Percentiles rank a stretch among this genome's conserved stretches.
These are phyloP conservation scores for Simalia tracyae DNA, from an alignment of 2,797 vertebrate genomes.

Conservation along the genomic window DNA sequence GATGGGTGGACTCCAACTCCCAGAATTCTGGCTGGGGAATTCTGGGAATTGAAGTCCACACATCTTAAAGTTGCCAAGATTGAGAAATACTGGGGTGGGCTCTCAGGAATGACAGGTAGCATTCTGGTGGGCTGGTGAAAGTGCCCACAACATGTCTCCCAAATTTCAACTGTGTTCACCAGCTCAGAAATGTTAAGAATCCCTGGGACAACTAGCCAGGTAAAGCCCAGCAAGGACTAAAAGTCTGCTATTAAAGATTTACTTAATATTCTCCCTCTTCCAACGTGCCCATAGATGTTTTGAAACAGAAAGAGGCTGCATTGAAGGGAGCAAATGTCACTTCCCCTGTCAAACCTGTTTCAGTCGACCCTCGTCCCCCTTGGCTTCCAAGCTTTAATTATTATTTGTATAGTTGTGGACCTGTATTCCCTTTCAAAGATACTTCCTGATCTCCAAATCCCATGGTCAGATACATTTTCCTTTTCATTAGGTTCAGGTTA, in stretches of 20 bases:
- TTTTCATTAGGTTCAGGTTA: not conserved
- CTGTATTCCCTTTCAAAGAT: not conserved
- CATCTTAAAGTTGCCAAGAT: too few species aligned
- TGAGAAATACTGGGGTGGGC: too few species aligned
- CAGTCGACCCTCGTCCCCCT: not conserved
- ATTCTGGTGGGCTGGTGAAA: too few species aligned
- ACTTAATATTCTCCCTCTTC: not conserved
- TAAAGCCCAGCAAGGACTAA: too few species aligned
- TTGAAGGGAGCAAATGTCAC: not conserved
- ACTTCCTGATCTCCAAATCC: not conserved
- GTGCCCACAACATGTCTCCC: too few species aligned
- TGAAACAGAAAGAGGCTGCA: not conserved
- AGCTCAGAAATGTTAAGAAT: too few species aligned
- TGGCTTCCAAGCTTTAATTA: not conserved
- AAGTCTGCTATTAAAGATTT: not conserved
- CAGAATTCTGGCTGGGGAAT: too few species aligned
- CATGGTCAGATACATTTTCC: not conserved
- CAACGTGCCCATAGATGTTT: not conserved
- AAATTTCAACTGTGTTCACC: too few species aligned
- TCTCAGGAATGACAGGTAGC: too few species aligned
- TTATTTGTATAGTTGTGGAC: not conserved
- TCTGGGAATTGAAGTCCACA: too few species aligned
- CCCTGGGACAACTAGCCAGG: too few species aligned
- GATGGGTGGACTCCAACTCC: too few species aligned
- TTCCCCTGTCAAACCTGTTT: not conserved